Conservation (phyloP, 1,140 invertebrate genomes). For the Polypedilum pembai region DNA sequence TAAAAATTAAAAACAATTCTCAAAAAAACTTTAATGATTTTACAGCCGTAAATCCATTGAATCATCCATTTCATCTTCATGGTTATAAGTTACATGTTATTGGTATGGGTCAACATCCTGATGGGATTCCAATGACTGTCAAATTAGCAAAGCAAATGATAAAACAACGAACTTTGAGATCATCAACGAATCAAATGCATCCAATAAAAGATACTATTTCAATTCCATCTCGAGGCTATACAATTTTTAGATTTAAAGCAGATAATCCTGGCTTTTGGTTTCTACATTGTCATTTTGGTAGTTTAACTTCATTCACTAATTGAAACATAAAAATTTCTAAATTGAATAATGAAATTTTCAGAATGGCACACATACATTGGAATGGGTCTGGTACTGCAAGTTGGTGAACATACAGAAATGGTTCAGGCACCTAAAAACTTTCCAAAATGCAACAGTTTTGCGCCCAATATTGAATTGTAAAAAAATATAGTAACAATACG, state of each 20-base stretch:
- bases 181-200: conserved; percentile 30
- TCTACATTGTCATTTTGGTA: conserved; percentile 32
- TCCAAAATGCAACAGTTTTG: conserved; percentile 48
- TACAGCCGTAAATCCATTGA: conserved; percentile 37
- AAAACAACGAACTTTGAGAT: neutral
- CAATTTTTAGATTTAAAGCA: conserved; percentile 43
- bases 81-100: conserved; percentile 41
- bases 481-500: no score
- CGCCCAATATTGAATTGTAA: no score
- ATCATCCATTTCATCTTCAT: conserved; percentile 43
- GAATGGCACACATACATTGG: conserved; percentile 46
- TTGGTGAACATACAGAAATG: conserved; percentile 45
- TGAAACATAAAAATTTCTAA: no score
- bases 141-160: conserved; percentile 33
- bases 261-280: conserved; percentile 42
- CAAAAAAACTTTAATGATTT: conserved; percentile 20
- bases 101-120: conserved; percentile 35
- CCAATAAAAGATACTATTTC: conserved; percentile 44
- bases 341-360: neutral
- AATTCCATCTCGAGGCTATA: conserved; percentile 45
- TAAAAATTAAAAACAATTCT: neutral
- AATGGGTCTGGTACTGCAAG: conserved; percentile 47
- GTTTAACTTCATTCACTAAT: neutral
- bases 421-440: conserved; percentile 47
- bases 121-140: conserved; percentile 34